A percentile compares a stretch with the other conserved stretches of the same genome.
These are phyloP conservation scores for Panorpa germanica DNA, from an alignment of 2,888 invertebrate species.

Conservation along the genomic window DNA sequence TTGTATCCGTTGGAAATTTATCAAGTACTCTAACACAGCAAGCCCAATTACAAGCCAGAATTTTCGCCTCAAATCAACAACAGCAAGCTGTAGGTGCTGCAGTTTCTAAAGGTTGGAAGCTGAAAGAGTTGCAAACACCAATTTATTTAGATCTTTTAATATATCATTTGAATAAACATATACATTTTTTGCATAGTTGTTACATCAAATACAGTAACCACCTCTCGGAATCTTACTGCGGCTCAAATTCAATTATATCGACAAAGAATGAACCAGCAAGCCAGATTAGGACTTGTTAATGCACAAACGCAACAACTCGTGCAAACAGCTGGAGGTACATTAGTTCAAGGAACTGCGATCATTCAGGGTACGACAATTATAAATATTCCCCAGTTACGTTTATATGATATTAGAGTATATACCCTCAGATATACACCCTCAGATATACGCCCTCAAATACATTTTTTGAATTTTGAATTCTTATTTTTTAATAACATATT, in stretches of 20 bases:
- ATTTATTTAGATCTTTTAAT: no score
- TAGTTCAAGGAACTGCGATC: conserved; percentile 21
- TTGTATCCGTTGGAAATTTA: conserved; percentile 25
- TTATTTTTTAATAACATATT: no score
- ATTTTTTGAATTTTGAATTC: no score
- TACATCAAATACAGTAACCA: conserved; percentile 22
- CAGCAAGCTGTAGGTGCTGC: no score
- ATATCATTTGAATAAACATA: no score
- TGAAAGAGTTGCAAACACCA: conserved; percentile 20
- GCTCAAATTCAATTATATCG: conserved; percentile 23
- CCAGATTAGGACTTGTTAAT: conserved; percentile 18
- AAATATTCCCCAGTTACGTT: conserved; percentile 13
- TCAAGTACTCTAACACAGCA: conserved; percentile 19
- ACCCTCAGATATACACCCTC: no score
- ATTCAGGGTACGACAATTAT: conserved; percentile 22
- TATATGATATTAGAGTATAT: no score
- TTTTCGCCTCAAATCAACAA: conserved; percentile 11
- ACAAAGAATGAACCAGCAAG: no score
- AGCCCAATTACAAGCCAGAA: conserved; percentile 16
- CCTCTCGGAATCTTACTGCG: conserved; percentile 18
- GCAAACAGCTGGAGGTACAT: conserved; percentile 20
- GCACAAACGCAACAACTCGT: conserved; percentile 16
- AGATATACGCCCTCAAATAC: no score
- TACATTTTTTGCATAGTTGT: conserved; percentile 18
- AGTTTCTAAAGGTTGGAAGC: no score